Conservation (phyloP, 2,113 vertebrate genomes). For the Carettochelys insculpta region DNA sequence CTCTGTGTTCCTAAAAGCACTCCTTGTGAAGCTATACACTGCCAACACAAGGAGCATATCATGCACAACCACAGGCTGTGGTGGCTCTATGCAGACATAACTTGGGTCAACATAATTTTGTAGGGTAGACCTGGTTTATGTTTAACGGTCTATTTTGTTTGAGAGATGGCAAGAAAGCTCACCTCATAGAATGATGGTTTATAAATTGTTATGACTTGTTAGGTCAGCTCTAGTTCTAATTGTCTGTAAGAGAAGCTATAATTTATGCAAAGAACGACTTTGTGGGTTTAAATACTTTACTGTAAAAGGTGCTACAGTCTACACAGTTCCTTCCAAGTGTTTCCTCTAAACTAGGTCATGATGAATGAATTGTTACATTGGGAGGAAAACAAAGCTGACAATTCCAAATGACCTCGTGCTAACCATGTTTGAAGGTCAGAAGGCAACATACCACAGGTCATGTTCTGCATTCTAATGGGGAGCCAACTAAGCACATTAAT, state of each 20-base stretch:
- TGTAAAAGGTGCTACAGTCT: constrained; percentile 33
- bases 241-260: neutral
- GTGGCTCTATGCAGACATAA: neutral
- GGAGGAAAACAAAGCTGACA: constrained; percentile 4
- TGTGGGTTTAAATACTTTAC: constrained; percentile 51
- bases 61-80: neutral
- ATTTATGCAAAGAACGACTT: constrained; percentile 31
- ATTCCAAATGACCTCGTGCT: constrained; percentile 13
- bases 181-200: constrained; percentile 17
- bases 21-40: neutral
- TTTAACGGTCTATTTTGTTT: neutral
- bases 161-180: neutral
- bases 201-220: neutral
- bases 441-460: constrained; percentile 51
- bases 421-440: neutral
- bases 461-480: constrained; percentile 53
- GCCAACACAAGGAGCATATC: neutral
- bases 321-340: constrained; percentile 16
- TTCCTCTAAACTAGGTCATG: constrained; percentile 33
- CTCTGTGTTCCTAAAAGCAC: neutral
- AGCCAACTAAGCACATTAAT: constrained; percentile 28
- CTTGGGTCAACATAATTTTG: neutral
- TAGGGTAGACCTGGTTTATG: neutral
- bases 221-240: constrained; percentile 21
- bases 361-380: constrained; percentile 7